Conservation (phyloP, 1,140 invertebrate genomes). For the Drosophila nigromelanica region DNA sequence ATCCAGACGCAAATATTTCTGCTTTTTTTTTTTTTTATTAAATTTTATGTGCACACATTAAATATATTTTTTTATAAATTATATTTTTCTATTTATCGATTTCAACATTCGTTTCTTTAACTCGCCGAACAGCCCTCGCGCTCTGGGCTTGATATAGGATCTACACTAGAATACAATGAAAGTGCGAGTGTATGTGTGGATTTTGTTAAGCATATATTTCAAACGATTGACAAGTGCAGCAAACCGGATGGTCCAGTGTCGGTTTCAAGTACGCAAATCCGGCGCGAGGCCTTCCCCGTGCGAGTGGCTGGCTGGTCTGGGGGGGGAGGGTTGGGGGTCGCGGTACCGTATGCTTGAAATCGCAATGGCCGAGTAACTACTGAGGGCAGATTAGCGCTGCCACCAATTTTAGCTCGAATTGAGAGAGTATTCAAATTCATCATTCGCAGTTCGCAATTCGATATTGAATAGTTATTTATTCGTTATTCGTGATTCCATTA, state of each 20-base stretch:
- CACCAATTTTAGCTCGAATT: no score
- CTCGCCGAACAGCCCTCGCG: no score
- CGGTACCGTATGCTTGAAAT: conserved; percentile 42
- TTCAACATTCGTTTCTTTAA: no score
- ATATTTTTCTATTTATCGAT: no score
- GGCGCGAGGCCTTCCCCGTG: neutral
- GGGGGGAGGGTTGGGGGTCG: neutral
- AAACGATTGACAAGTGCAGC: conserved; percentile 32
- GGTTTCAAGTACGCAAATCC: conserved; percentile 39
- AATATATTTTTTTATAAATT: no score
- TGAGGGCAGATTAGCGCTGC: neutral
- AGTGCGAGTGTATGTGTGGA: neutral
- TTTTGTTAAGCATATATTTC: conserved; percentile 14
- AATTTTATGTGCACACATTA: no score
- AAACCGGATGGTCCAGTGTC: conserved; percentile 9
- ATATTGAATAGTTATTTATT: no score
- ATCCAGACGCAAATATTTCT: no score
- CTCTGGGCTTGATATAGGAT: no score
- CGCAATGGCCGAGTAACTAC: conserved; percentile 3
- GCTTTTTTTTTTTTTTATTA: no score
- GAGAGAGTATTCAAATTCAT: neutral
- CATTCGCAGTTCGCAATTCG: no score
- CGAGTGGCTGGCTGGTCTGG: neutral
- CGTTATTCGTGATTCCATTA: neutral
- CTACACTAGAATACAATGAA: no score